Evolutionary conservation across 2,113 vertebrate species (phyloP), one percentile per base, ranked within the genome.

Genomic region (Cacatua alba): DNA sequence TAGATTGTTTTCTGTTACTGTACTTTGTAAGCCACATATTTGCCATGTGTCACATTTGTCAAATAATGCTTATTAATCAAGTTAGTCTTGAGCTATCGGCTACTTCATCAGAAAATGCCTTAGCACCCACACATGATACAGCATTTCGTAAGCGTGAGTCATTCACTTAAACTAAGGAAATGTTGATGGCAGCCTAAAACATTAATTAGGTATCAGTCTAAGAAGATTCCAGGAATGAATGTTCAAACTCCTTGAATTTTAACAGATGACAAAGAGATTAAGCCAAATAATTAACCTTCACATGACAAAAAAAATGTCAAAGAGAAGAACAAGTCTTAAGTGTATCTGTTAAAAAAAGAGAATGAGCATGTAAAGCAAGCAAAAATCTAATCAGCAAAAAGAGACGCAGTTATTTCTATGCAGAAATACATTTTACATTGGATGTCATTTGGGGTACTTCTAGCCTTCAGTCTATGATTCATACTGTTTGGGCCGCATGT

Each of bases 131-230:
- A 13, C 65, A 90, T 83, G 64, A 79, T 91, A 97, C 77, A 97
- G 95, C 37, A 57, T 97, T 83, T 89, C 17, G 48, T 92, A 88
- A 94, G 94, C 37, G 52, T 94, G 86, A 97, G 69, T 97, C 88
- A 95, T 89, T 94, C 52, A 68, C 75, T 95, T 90, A 95, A 97
- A 97, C 76, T 91, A 77, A 97, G 95, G 90, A 96, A 89, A 94
- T 95, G 55, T 90, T 98, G 96, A 96, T 95, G 62, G 35, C 85
- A 95, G 41, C 86, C 44, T 95, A 97, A 97, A 97, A 94, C 65
- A 94, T 82, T 94, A 95, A 97, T 97, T 97, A 97, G 92, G 92
- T 97, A 91, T 88, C 94, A 95, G 88, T 92, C 82, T 96, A 96
- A 97, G 70, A 94, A 93, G 81, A 97, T 82, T 86, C 25, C 78